Evolutionary conservation across 2,888 invertebrate species (phyloP).

Genomic region (Sesia apiformis): DNA sequence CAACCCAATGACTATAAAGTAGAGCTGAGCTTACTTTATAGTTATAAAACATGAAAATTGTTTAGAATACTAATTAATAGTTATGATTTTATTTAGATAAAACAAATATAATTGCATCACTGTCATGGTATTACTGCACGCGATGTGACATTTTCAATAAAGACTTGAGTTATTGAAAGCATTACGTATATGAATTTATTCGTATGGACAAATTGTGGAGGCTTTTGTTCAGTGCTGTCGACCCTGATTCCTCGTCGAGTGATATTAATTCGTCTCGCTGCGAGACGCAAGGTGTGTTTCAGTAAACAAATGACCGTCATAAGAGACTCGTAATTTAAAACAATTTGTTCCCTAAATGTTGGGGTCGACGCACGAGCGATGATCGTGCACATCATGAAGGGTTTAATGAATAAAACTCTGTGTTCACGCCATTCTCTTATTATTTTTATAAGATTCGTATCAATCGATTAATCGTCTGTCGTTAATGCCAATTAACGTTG

Average conservation of each 20-base stretch:
- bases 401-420: slow-evolving; percentile 17
- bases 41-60: too few species aligned
- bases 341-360: slow-evolving; percentile 37
- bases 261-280: slow-evolving; percentile 31
- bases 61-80: too few species aligned
- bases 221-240: slow-evolving; percentile 16
- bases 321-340: slow-evolving; percentile 55
- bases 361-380: slow-evolving; percentile 50
- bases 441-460: slow-evolving; percentile 33
- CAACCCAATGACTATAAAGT: too few species aligned
- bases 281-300: slow-evolving; percentile 24
- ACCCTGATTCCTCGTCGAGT: slow-evolving; percentile 14
- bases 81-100: too few species aligned
- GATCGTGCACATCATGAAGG: slow-evolving; percentile 33
- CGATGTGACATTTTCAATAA: too few species aligned
- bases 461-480: slow-evolving; percentile 14
- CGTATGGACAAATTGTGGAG: not conserved
- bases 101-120: too few species aligned
- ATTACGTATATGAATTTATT: not conserved
- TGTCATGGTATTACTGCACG: too few species aligned
- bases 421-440: slow-evolving; percentile 16
- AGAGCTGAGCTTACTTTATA: too few species aligned
- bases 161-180: not conserved
- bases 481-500: slow-evolving; percentile 13
- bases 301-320: slow-evolving; percentile 39